Base-by-base conservation (phyloP, 2,113 vertebrate species). In the Tonatia bakeri region DNA sequence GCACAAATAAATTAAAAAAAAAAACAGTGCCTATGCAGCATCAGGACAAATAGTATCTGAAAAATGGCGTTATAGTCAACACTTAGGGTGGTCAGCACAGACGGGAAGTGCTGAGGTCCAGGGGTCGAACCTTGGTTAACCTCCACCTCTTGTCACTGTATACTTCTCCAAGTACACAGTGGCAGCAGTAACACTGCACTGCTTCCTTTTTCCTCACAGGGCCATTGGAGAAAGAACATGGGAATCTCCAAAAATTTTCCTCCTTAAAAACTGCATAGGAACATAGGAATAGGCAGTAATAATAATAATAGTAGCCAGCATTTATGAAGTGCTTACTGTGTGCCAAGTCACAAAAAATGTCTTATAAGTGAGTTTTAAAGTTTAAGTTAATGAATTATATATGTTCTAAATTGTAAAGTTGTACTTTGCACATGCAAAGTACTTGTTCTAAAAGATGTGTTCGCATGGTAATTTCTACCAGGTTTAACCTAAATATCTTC, bases 271-370 rank as follows among this genome's bases (percentile, higher is more conserved):
- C 38, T 20, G 1, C 28, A 22, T 76, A 85, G 43, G 59, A 90
- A 33, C 81, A 65, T 69, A 92, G 70, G 52, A 80, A 79, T 76
- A 26, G 28, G 13, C n/a, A 87, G 28, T 64, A 64, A 14, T 80
- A 75, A 26, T 90, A 84, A 70, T 28, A 84, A 70, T 31, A 31
- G 33, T 70, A 72, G 72, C 33, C 38, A 80, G 22, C 65, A 70
- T 95, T 75, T 92, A 28, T 65, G 20, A 45, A 87, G 13, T 75
- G 61, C 54, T 40, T 80, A 36, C 40, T 56, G 0, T 87, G n/a
- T 96, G 36, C 82, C 76, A 91, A 64, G 61, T 91, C 36, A 79
- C 89, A 94, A 85, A 82, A 59, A 75, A 89, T 94, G 54, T 93
- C 69, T 92, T 67, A 26, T 73, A 52, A 77, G 16, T 89, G 36